Conservation (phyloP, 2,797 vertebrate species). For the Botia almorhae region DNA sequence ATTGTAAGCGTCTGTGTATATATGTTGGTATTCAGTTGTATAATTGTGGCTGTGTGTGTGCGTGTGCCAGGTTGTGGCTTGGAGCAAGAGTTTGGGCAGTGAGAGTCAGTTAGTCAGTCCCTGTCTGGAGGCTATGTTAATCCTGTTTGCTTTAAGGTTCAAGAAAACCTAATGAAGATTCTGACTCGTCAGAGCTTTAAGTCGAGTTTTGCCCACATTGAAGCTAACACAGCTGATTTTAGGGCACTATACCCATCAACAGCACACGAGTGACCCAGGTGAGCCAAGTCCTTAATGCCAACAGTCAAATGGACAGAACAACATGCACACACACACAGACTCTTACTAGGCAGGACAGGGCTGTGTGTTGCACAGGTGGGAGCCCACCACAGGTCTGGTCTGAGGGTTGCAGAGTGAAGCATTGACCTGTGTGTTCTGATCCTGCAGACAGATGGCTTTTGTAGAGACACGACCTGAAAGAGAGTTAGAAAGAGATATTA, state of each 20-base stretch:
- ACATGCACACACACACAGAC: background rate
- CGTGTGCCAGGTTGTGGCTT: constrained; percentile 42
- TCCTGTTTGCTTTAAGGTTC: constrained; percentile 58
- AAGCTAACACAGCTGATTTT: constrained; percentile 56
- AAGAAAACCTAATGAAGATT: constrained; percentile 1
- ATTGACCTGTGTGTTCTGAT: constrained; percentile 88
- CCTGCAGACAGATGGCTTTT: constrained; percentile 91
- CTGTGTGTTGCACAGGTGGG: constrained; percentile 88
- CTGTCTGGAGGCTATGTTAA: constrained; percentile 58
- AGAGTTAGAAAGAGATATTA: background rate
- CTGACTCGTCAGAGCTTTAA: constrained; percentile 20
- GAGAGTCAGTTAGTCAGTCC: constrained; percentile 30
- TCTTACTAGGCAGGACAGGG: constrained; percentile 94
- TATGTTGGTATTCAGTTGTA: constrained; percentile 9
- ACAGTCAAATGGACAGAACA: constrained; percentile 11
- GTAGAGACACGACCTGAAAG: constrained; percentile 85
- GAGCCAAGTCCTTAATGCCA: background rate
- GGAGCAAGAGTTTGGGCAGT: constrained; percentile 24
- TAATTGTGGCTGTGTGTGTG: constrained; percentile 6
- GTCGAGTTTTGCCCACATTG: constrained; percentile 64
- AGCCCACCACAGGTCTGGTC: constrained; percentile 81
- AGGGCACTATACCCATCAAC: constrained; percentile 3
- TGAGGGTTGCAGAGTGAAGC: constrained; percentile 84
- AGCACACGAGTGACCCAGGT: background rate
- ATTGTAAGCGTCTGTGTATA: constrained; percentile 1